phyloP scores from a whole-genome alignment of 1,140 invertebrate species.

The Drosophila littoralis region DNA sequence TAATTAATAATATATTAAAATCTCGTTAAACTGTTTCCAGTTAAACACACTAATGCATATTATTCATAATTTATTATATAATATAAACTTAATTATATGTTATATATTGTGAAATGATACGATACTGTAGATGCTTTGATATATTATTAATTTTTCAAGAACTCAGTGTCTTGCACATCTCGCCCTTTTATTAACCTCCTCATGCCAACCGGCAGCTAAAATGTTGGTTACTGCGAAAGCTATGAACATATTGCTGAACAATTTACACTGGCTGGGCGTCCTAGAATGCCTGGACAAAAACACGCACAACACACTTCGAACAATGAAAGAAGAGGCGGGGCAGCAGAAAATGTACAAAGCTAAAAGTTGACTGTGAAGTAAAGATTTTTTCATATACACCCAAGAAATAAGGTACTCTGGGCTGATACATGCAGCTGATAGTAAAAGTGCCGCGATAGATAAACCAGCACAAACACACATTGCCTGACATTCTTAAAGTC shows the following conservation, averaged over 20 bases:
- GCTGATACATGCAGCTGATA: too few relatives aligned
- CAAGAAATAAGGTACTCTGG: constrained; percentile 11
- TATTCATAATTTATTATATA: too few relatives aligned
- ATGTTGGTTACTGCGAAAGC: constrained; percentile 39
- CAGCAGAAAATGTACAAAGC: constrained; percentile 41
- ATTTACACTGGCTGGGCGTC: constrained; percentile 54
- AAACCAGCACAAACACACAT: constrained; percentile 10
- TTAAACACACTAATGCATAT: too few relatives aligned
- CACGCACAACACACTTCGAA: constrained; percentile 17
- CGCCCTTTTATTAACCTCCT: not conserved
- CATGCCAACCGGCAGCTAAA: constrained; percentile 28
- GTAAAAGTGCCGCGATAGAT: constrained; percentile 13
- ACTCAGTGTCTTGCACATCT: constrained; percentile 49
- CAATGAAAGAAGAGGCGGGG: constrained; percentile 30
- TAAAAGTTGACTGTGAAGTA: constrained; percentile 43
- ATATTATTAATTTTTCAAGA: constrained; percentile 61
- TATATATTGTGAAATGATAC: not conserved
- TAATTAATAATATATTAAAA: too few relatives aligned
- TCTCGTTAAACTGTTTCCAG: too few relatives aligned
- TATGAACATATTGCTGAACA: constrained; percentile 65
- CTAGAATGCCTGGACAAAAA: constrained; percentile 40
- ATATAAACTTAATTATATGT: too few relatives aligned
- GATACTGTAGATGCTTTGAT: not conserved
- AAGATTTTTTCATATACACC: constrained; percentile 39
- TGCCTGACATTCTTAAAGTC: constrained; percentile 3